Evolutionary conservation across 1,140 invertebrate genomes (phyloP).

Genomic region (Hetaerina americana): DNA sequence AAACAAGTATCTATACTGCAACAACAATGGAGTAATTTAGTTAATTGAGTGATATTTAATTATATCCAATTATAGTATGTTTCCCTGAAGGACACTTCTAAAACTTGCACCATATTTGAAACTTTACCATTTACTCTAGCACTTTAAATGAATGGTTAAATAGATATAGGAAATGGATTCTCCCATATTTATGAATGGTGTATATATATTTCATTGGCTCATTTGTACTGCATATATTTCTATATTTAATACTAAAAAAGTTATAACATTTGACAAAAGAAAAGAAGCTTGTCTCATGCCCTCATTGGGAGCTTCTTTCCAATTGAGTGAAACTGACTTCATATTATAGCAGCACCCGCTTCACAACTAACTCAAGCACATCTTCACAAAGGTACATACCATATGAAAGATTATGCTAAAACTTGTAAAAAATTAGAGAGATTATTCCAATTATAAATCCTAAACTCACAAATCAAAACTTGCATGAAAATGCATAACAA

Average conservation of each 20-base stretch:
- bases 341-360: neutral
- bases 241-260: neutral
- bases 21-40: neutral
- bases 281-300: neutral
- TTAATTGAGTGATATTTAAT: neutral
- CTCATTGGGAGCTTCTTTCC: neutral
- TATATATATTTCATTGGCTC: conserved; percentile 1
- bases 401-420: neutral
- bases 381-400: neutral
- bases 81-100: neutral
- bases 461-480: neutral
- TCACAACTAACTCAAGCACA: neutral
- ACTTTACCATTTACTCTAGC: neutral
- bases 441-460: neutral
- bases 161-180: neutral
- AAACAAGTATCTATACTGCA: neutral
- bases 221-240: neutral
- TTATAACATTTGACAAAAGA: neutral
- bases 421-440: neutral
- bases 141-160: neutral
- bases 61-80: neutral
- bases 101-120: neutral
- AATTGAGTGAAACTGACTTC: neutral
- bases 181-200: neutral
- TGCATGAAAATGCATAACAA: neutral